These are phyloP conservation scores for Penaeus japonicus DNA, from an alignment of 1,140 invertebrate species.

Conservation along the genomic window DNA sequence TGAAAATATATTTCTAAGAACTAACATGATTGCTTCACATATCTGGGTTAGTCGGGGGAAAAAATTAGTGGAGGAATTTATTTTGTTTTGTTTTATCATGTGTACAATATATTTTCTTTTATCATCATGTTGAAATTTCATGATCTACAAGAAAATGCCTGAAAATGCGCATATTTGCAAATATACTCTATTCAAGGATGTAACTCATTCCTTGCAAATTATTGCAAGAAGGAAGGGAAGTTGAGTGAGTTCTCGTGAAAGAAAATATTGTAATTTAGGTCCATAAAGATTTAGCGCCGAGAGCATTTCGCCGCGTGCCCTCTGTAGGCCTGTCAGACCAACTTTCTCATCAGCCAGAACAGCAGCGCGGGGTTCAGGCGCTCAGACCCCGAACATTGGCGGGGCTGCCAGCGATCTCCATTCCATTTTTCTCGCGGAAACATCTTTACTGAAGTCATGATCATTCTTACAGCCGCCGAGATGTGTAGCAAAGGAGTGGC, in stretches of 20 bases:
- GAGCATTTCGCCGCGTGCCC: constrained; percentile 22
- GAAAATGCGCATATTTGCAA: no score
- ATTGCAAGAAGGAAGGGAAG: not conserved
- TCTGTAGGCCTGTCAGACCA: constrained; percentile 42
- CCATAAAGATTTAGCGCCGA: not conserved
- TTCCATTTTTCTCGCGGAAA: not conserved
- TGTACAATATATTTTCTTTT: no score
- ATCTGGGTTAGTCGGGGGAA: no score
- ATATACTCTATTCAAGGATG: no score
- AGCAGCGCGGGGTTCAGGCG: constrained; percentile 41
- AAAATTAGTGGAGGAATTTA: no score
- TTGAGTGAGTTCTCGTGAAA: not conserved
- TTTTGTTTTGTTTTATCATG: no score
- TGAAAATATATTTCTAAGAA: no score
- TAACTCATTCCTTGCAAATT: no score
- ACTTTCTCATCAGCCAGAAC: constrained; percentile 41
- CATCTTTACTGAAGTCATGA: not conserved
- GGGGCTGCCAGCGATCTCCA: constrained; percentile 28
- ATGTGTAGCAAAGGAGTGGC: not conserved
- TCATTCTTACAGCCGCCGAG: not conserved
- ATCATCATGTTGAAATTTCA: no score
- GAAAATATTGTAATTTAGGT: not conserved
- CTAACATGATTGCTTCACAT: no score
- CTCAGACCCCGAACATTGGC: constrained; percentile 20
- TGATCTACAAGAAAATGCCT: no score